A percentile compares a stretch with the other conserved stretches of the same genome.
phyloP scores from a whole-genome alignment of 2,797 vertebrate genomes.

The Toxotes lorentzi region DNA sequence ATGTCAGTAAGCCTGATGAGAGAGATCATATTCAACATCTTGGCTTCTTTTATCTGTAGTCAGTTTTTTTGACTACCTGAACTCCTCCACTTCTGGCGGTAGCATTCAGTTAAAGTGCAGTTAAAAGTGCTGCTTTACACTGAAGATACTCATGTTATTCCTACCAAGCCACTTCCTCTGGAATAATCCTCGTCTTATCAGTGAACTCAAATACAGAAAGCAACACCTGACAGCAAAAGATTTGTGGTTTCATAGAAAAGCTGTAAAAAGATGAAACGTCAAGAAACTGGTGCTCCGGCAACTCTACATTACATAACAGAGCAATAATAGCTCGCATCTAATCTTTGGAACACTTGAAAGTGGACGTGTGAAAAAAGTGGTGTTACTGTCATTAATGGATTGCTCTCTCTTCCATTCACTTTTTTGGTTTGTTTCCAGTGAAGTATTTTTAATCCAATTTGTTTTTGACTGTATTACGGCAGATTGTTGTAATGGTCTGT shows the following conservation, averaged over 20 bases:
- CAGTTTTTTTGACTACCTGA: conserved; percentile 1
- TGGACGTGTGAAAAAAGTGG: background rate
- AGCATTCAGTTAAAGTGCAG: conserved; percentile 5
- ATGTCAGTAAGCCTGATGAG: background rate
- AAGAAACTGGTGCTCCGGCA: conserved; percentile 8
- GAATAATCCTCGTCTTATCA: background rate
- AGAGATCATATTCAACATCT: conserved; percentile 12
- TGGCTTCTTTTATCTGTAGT: background rate
- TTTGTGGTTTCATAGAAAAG: background rate
- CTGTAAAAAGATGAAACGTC: background rate
- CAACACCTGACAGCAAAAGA: background rate
- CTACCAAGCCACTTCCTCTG: conserved; percentile 6
- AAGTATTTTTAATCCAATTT: background rate
- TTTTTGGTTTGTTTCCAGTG: conserved; percentile 1
- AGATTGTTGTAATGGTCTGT: background rate
- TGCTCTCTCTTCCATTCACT: background rate
- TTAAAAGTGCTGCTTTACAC: conserved; percentile 27
- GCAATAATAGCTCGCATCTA: conserved; percentile 18
- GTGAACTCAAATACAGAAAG: background rate
- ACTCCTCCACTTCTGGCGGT: conserved; percentile 5
- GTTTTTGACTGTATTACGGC: background rate
- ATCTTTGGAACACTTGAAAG: conserved; percentile 26
- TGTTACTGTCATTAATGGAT: conserved; percentile 3
- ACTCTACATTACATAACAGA: background rate
- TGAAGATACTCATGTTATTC: conserved; percentile 26